Evolutionary conservation across 2,888 invertebrate genomes (phyloP), one percentile per base, ranked within the genome.

Genomic region (Rugalucina vietnamica): DNA sequence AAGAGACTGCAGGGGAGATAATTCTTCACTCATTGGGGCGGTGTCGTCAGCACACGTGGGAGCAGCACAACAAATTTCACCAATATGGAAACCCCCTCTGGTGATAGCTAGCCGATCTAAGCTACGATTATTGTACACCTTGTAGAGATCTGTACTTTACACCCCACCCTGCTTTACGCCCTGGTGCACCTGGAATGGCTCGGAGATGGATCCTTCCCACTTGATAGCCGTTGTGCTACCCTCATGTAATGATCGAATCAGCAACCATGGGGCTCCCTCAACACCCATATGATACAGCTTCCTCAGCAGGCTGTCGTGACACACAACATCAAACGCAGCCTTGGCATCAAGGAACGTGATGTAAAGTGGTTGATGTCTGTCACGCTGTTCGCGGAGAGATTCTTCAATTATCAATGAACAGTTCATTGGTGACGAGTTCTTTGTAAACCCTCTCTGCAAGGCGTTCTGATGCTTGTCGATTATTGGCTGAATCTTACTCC

Each of bases 351-450:
- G 29, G 5, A 39, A 18, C 3, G 60, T 27, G 0, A 69, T 34
- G 27, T 60, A 14, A 2, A n/a, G 37, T 24, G 50, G 8, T 39
- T 37, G 18, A 27, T 69, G 71, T 18, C 14, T 36, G 32, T 72
- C 76, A 8, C 10, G 57, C 36, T 60, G 21, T 24, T 81, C 75
- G 1, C 71, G 27, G 36, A 50, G 39, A 1, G 34, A 24, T 24
- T 78, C 72, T 27, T 78, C 73, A 18, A 79, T 1, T 0, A 79
- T 37, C 27, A 50, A 74, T 1, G 76, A 69, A 3, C 76, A 70
- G 32, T 81, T 76, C 29, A 76, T 18, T 0, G 81, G 76, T 3
- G 81, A 81, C 0, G 81, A 76, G 14, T 36, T n/a, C 76, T 32
- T 39, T 0, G 81, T 79, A n/a, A n/a, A n/a, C n/a, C n/a, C n/a